These are phyloP conservation scores for Julus scanicus DNA, from an alignment of 2,888 invertebrate genomes.

Conservation along the genomic window DNA sequence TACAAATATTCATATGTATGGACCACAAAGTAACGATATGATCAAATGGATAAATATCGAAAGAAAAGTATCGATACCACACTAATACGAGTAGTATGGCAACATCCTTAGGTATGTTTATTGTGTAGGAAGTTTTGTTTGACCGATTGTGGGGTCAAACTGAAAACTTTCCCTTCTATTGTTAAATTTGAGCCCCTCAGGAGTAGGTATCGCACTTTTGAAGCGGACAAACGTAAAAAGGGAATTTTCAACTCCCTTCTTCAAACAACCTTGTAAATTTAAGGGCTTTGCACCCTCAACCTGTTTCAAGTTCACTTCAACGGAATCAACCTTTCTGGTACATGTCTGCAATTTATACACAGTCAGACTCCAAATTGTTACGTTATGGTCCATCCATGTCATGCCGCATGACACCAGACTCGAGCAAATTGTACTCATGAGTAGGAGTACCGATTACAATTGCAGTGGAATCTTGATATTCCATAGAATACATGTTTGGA, in stretches of 20 bases:
- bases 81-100: background rate
- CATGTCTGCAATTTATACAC: background rate
- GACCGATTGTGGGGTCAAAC: background rate
- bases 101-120: background rate
- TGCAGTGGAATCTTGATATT: no score
- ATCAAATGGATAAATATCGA: no score
- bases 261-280: background rate
- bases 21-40: no score
- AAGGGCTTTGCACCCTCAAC: conserved; percentile 25
- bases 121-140: background rate
- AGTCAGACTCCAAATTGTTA: background rate
- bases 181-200: background rate
- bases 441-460: no score
- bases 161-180: conserved; percentile 1
- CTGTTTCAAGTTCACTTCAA: background rate
- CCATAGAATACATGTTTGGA: no score
- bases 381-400: background rate
- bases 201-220: conserved; percentile 5
- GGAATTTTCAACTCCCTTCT: background rate
- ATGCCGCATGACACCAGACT: background rate
- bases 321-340: background rate
- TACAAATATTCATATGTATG: no score
- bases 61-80: background rate
- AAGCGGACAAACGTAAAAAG: background rate
- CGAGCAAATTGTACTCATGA: no score